phyloP scores from a whole-genome alignment of 64 coral and sea anemone species.

The Catalaphyllia jardinei region DNA sequence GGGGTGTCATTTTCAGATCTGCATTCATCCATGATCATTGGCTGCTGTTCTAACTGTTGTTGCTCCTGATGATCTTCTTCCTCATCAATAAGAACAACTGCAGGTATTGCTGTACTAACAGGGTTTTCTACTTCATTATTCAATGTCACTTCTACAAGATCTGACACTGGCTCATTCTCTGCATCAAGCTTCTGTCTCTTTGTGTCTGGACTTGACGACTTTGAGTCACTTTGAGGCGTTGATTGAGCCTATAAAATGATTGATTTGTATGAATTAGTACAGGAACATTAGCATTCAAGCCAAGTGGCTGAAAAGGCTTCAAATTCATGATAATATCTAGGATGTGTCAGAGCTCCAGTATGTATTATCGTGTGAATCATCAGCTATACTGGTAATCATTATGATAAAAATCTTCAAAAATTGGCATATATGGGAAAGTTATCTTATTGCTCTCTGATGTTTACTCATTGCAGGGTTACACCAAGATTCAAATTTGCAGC shows the following conservation, averaged over 20 bases:
- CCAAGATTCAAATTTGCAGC: too few species aligned
- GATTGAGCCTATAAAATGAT: slow-evolving; percentile 4
- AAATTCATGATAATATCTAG: too few species aligned
- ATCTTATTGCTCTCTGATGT: too few species aligned
- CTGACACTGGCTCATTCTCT: not conserved
- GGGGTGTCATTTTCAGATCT: not conserved
- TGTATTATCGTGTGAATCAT: too few species aligned
- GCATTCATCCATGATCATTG: not conserved
- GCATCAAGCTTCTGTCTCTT: slow-evolving; percentile 35
- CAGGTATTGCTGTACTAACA: not conserved
- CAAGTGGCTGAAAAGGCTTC: too few species aligned
- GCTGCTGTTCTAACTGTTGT: not conserved
- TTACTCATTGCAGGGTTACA: too few species aligned
- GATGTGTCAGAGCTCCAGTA: too few species aligned
- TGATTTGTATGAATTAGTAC: not conserved
- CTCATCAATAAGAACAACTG: not conserved
- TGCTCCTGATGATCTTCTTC: not conserved
- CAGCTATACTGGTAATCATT: too few species aligned
- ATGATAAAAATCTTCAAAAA: too few species aligned
- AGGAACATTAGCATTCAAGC: not conserved
- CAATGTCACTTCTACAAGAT: not conserved
- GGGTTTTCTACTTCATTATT: not conserved
- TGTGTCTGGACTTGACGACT: slow-evolving; percentile 20
- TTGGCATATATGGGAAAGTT: too few species aligned
- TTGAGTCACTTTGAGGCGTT: not conserved